Percentiles rank a stretch among this genome's conserved stretches.
Evolutionary conservation across 2,113 vertebrate species (phyloP).

Genomic region (Strix uralensis): DNA sequence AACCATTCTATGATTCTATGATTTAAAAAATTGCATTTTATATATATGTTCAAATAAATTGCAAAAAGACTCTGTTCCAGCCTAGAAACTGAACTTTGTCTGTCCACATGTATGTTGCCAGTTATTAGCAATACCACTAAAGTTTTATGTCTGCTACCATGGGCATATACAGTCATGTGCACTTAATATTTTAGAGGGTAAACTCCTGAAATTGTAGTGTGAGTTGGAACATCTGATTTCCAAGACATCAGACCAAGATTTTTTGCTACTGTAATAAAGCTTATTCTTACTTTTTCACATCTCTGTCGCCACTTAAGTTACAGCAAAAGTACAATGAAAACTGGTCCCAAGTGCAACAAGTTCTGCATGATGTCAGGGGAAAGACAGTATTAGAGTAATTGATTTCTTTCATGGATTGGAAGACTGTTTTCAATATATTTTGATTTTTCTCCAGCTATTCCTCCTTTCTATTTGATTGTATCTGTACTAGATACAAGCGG

Average conservation of each 20-base stretch:
- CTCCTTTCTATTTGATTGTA: slow-evolving; percentile 23
- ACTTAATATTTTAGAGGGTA: background rate
- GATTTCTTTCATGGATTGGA: slow-evolving; percentile 14
- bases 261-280: background rate
- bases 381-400: slow-evolving; percentile 3
- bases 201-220: background rate
- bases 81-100: background rate
- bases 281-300: background rate
- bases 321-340: background rate
- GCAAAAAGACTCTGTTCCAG: background rate
- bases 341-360: background rate
- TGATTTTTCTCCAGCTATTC: slow-evolving; percentile 24
- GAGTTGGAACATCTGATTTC: background rate
- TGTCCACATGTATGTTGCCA: background rate
- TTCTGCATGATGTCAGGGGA: background rate
- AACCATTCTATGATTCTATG: too few species aligned
- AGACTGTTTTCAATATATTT: slow-evolving; percentile 22
- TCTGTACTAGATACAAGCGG: background rate
- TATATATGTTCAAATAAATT: background rate
- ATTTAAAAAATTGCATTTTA: background rate
- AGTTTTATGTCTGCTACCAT: background rate
- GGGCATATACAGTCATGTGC: fast-evolving
- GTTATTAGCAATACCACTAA: background rate
- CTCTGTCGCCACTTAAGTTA: background rate
- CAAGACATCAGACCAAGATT: background rate